phyloP scores from a whole-genome alignment of 2,113 vertebrate genomes.

The Ailuropoda melanoleuca region DNA sequence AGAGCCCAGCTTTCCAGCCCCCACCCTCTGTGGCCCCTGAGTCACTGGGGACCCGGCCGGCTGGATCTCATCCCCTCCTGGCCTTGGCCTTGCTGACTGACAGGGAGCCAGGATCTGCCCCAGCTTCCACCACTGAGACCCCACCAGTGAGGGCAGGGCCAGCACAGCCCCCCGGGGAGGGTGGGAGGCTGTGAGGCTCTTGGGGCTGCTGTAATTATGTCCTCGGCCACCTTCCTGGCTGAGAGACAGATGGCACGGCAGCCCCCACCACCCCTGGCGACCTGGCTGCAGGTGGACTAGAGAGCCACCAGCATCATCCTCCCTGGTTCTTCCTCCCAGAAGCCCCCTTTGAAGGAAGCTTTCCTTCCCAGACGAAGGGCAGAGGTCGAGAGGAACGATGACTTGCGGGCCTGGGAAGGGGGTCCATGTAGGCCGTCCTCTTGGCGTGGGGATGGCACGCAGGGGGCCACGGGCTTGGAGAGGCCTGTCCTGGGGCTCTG shows the following conservation, averaged over 20 bases:
- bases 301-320: too few relatives aligned
- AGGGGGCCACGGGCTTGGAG: not conserved
- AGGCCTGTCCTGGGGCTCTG: not conserved
- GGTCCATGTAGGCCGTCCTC: not conserved
- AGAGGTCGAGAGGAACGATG: not conserved
- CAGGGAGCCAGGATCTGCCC: not conserved
- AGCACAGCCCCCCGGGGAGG: not conserved
- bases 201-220: fast-evolving
- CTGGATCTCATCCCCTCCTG: not conserved
- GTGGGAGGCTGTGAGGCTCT: not conserved
- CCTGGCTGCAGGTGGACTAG: not conserved
- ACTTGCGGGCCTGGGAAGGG: not conserved
- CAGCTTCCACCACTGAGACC: not conserved
- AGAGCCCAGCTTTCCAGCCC: not conserved
- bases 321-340: not conserved
- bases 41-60: not conserved
- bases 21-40: not conserved
- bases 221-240: not conserved
- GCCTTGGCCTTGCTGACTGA: not conserved
- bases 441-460: not conserved
- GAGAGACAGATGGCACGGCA: not conserved
- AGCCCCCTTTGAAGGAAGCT: not conserved
- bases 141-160: not conserved
- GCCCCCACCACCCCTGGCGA: too few relatives aligned
- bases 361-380: not conserved